Percentiles rank a stretch among this genome's conserved stretches.
Conservation (phyloP, 2,113 vertebrate species). For the Hyperopisus bebe region DNA sequence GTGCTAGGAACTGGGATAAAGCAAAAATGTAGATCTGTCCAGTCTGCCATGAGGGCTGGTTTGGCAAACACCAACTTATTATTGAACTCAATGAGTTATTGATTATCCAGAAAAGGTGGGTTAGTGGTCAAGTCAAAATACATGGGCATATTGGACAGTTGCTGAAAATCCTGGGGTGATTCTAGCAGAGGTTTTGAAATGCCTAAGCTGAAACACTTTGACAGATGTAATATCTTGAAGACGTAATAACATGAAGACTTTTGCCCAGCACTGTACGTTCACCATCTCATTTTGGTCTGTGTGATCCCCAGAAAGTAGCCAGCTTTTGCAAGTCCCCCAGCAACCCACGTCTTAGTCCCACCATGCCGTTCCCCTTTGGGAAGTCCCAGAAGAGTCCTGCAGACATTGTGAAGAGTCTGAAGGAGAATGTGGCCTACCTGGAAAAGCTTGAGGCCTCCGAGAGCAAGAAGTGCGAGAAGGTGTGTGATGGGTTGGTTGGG, state of each 20-base stretch:
- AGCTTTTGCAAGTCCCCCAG: neutral
- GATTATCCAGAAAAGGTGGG: neutral
- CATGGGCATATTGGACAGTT: neutral
- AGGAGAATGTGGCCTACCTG: slow-evolving; percentile 63
- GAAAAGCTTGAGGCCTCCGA: slow-evolving; percentile 64
- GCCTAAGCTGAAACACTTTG: neutral
- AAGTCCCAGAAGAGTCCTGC: slow-evolving; percentile 72
- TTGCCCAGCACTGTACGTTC: neutral
- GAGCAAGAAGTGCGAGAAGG: slow-evolving; percentile 70
- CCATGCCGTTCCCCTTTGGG: slow-evolving; percentile 70
- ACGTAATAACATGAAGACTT: neutral
- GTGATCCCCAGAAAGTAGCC: neutral
- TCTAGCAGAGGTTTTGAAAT: neutral
- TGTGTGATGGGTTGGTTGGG: slow-evolving; percentile 25
- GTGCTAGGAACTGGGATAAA: neutral
- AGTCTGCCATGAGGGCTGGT: neutral
- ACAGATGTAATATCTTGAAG: neutral
- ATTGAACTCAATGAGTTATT: neutral
- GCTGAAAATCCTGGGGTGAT: neutral
- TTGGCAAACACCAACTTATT: neutral
- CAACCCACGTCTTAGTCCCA: slow-evolving; percentile 28
- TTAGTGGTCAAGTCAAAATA: neutral
- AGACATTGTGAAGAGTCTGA: slow-evolving; percentile 65
- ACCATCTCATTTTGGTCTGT: neutral
- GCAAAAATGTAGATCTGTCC: neutral